A percentile compares a stretch with the other conserved stretches of the same genome.
These are phyloP conservation scores for Phenganax stokvisi DNA, from an alignment of 92 coral and sea anemone genomes.

Conservation along the genomic window DNA sequence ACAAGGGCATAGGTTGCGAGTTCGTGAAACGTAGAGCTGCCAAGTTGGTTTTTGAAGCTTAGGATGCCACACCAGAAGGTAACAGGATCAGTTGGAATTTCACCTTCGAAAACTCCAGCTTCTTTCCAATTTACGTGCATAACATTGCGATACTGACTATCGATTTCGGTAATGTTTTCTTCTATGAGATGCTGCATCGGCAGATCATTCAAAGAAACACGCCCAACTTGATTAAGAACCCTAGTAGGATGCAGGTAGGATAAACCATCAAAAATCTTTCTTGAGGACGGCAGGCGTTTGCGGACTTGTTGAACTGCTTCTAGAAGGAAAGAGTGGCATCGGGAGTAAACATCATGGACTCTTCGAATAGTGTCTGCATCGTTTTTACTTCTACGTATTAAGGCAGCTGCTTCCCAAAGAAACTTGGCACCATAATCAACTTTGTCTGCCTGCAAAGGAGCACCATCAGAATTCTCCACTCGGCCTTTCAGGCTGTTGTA, in stretches of 20 bases:
- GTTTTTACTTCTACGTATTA: background rate
- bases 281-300: constrained; percentile 8
- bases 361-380: background rate
- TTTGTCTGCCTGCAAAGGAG: background rate
- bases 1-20: constrained; percentile 19
- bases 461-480: constrained; percentile 10
- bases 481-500: background rate
- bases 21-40: background rate
- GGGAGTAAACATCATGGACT: constrained; percentile 2
- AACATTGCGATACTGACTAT: background rate
- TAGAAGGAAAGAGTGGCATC: constrained; percentile 8
- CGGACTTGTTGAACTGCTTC: background rate
- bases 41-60: background rate
- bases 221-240: background rate
- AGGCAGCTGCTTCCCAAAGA: constrained; percentile 5
- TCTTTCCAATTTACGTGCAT: background rate
- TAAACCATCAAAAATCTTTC: background rate
- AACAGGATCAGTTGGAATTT: constrained; percentile 3
- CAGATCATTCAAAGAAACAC: background rate
- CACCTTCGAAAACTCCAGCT: background rate
- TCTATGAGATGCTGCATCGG: constrained; percentile 1
- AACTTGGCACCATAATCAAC: constrained; percentile 15
- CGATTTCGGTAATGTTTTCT: background rate
- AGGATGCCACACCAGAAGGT: constrained; percentile 7
- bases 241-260: background rate